Percentiles rank a stretch among this genome's conserved stretches.
Evolutionary conservation across 2,888 invertebrate genomes (phyloP).

Genomic region (Sthenelais limicola): DNA sequence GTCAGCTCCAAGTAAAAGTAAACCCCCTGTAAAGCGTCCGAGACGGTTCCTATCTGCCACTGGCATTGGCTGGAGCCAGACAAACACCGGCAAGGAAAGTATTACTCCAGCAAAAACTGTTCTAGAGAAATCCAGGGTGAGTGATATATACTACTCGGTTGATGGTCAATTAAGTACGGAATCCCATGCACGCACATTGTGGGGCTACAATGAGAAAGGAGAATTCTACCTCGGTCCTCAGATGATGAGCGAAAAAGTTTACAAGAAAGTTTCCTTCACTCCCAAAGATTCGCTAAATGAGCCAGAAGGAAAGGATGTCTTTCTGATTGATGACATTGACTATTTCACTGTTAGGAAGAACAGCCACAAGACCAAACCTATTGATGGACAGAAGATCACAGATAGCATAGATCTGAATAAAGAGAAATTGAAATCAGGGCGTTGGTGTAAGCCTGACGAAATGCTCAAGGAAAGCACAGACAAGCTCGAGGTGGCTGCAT

Average conservation of each 20-base stretch:
- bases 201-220: background rate
- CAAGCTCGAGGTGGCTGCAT: too few species aligned
- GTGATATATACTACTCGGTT: background rate
- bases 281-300: background rate
- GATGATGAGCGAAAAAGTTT: background rate
- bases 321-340: too few species aligned
- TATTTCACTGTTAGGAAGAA: background rate
- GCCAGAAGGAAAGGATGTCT: too few species aligned
- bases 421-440: constrained; percentile 22
- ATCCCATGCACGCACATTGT: background rate
- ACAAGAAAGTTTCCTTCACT: constrained; percentile 10
- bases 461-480: too few species aligned
- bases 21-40: constrained; percentile 19
- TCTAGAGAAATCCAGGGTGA: background rate
- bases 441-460: background rate
- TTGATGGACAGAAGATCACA: constrained; percentile 16
- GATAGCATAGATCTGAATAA: constrained; percentile 24
- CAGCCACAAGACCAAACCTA: background rate
- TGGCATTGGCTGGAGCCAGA: constrained; percentile 13
- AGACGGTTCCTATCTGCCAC: constrained; percentile 15
- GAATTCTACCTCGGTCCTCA: background rate
- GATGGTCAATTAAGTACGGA: background rate
- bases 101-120: background rate
- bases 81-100: too few species aligned
- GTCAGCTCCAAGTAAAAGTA: background rate